phyloP scores from a whole-genome alignment of 2,888 invertebrate species.

The Eupithecia vulgata region DNA sequence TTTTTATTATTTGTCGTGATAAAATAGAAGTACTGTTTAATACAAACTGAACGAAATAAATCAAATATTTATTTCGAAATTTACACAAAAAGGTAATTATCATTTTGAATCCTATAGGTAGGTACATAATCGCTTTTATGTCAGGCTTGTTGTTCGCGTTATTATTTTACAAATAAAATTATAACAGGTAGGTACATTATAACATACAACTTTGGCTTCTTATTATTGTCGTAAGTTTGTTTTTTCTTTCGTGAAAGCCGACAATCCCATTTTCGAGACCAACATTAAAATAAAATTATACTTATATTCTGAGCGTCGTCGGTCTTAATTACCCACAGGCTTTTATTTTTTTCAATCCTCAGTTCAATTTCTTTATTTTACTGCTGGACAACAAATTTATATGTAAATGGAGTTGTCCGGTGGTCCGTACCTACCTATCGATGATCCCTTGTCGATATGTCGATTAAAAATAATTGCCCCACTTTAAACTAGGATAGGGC shows the following conservation, averaged over 20 bases:
- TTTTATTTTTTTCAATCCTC: slow-evolving; percentile 52
- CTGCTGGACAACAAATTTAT: slow-evolving; percentile 80
- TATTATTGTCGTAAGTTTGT: slow-evolving; percentile 12
- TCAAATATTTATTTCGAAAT: neutral
- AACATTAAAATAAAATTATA: slow-evolving; percentile 76
- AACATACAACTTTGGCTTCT: slow-evolving; percentile 6
- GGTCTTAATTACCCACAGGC: slow-evolving; percentile 68
- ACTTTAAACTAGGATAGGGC: slow-evolving; percentile 51
- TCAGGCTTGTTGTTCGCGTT: neutral
- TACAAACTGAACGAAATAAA: neutral
- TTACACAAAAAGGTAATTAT: neutral
- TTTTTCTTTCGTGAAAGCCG: slow-evolving; percentile 38
- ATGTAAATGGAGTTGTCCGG: slow-evolving; percentile 78
- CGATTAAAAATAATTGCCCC: slow-evolving; percentile 65
- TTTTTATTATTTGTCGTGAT: neutral
- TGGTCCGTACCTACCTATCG: slow-evolving; percentile 61
- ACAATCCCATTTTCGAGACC: slow-evolving; percentile 39
- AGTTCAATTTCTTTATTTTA: slow-evolving; percentile 82
- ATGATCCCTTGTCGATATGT: slow-evolving; percentile 51
- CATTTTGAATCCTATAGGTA: neutral
- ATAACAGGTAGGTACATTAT: neutral
- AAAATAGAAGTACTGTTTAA: neutral
- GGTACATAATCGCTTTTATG: neutral
- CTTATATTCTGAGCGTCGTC: slow-evolving; percentile 67
- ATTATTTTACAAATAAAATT: neutral